Conservation (phyloP, 2,888 invertebrate species). For the Tiliacea citrago region DNA sequence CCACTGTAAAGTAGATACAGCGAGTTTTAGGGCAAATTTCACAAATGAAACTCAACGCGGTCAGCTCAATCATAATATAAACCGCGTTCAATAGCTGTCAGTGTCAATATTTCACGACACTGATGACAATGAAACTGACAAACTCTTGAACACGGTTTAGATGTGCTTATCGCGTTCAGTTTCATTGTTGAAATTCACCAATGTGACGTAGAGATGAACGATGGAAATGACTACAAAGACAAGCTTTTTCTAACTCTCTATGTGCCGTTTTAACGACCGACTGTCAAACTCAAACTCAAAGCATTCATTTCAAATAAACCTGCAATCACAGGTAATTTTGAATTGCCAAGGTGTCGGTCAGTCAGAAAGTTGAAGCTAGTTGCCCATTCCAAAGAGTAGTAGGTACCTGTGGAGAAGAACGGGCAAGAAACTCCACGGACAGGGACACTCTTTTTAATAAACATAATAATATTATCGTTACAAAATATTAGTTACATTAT, state of each 20-base stretch:
- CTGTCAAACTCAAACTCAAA: no score
- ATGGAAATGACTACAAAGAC: not conserved
- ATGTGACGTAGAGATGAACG: not conserved
- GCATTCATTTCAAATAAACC: no score
- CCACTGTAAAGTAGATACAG: slow-evolving; percentile 30
- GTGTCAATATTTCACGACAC: not conserved
- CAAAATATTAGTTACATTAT: no score
- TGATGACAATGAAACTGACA: not conserved
- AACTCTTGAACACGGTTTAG: not conserved
- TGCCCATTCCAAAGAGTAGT: no score
- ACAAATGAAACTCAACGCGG: not conserved
- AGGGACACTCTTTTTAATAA: no score
- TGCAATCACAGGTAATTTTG: no score
- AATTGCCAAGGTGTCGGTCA: no score
- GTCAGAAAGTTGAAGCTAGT: no score
- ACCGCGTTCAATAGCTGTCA: not conserved
- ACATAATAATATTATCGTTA: no score
- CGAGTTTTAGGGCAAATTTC: not conserved
- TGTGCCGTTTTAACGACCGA: not conserved
- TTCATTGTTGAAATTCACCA: not conserved
- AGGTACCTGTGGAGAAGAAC: no score
- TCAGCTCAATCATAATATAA: not conserved
- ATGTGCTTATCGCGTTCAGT: not conserved
- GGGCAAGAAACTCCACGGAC: no score
- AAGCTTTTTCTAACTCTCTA: not conserved